Conservation (phyloP, 2,797 vertebrate genomes). For the Microctenopoma lineatum region DNA sequence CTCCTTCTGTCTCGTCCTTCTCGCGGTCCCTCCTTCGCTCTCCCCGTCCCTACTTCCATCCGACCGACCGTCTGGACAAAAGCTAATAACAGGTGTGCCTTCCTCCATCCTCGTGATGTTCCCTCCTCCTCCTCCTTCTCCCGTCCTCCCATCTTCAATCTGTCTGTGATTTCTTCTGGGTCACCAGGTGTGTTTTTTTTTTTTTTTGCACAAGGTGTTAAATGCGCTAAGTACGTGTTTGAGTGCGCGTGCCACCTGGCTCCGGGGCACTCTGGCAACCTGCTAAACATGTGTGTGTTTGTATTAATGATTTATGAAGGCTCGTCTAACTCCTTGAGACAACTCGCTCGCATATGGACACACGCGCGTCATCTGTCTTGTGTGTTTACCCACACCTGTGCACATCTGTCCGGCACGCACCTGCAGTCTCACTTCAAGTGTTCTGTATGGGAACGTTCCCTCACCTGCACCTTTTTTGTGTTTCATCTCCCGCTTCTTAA, state of each 20-base stretch:
- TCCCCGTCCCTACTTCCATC: constrained; percentile 29
- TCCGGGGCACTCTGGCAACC: constrained; percentile 48
- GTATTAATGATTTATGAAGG: constrained; percentile 60
- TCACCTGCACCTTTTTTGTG: background rate
- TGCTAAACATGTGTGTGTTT: constrained; percentile 60
- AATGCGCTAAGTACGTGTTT: constrained; percentile 29
- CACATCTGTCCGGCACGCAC: constrained; percentile 35
- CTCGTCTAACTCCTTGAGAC: constrained; percentile 48
- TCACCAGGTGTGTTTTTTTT: constrained; percentile 40
- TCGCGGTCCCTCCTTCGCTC: constrained; percentile 34
- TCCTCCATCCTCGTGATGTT: constrained; percentile 22
- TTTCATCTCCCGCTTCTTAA: constrained; percentile 28
- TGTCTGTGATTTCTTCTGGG: constrained; percentile 45
- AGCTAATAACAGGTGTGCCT: constrained; percentile 76
- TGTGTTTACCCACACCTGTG: constrained; percentile 49
- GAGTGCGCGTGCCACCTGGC: constrained; percentile 45
- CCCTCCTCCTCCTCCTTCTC: constrained; percentile 25
- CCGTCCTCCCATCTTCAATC: constrained; percentile 47
- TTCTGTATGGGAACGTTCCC: background rate
- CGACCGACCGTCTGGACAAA: constrained; percentile 62
- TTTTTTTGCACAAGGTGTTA: constrained; percentile 36
- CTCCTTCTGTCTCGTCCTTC: constrained; percentile 56
- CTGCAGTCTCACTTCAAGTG: background rate
- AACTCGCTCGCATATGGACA: constrained; percentile 15
- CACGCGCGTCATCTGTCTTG: constrained; percentile 8